These are phyloP conservation scores for Poeciliopsis prolifica DNA, from an alignment of 2,113 vertebrate species.

Conservation along the genomic window DNA sequence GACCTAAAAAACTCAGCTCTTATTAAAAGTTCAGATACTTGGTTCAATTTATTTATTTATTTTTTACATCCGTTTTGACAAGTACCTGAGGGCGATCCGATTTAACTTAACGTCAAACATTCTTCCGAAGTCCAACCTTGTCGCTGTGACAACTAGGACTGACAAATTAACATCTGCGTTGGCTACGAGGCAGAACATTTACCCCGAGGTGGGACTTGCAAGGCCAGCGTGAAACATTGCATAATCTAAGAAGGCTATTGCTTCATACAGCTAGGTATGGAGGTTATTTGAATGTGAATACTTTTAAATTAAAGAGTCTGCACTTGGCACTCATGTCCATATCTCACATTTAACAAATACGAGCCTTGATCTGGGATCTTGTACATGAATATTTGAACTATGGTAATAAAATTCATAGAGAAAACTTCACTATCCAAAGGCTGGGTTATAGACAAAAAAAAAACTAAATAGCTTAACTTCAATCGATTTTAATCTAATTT, in stretches of 20 bases:
- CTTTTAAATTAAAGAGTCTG: background rate
- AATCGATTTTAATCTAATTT: too few species aligned
- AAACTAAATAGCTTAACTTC: too few species aligned
- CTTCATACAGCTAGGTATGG: background rate
- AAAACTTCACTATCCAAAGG: background rate
- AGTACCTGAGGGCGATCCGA: conserved; percentile 19
- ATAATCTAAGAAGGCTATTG: conserved; percentile 15
- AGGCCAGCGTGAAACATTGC: conserved; percentile 17
- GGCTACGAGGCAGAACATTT: conserved; percentile 4
- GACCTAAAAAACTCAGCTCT: conserved; percentile 55
- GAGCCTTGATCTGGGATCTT: background rate
- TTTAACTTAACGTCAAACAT: conserved; percentile 27
- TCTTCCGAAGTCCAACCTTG: conserved; percentile 5
- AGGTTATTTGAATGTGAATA: background rate
- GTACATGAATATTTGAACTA: background rate
- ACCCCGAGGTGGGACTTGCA: conserved; percentile 10
- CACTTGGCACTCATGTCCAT: background rate
- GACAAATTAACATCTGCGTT: conserved; percentile 14
- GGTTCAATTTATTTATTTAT: conserved; percentile 28
- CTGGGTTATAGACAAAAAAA: too few species aligned
- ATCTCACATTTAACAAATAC: background rate
- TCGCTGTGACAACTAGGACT: background rate
- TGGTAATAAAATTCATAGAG: background rate
- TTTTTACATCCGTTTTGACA: conserved; percentile 45
- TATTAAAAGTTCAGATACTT: conserved; percentile 45